Evolutionary conservation across 1,140 invertebrate genomes (phyloP), one percentile per base, ranked within the genome.

Genomic region (Harlomillsia oculata): DNA sequence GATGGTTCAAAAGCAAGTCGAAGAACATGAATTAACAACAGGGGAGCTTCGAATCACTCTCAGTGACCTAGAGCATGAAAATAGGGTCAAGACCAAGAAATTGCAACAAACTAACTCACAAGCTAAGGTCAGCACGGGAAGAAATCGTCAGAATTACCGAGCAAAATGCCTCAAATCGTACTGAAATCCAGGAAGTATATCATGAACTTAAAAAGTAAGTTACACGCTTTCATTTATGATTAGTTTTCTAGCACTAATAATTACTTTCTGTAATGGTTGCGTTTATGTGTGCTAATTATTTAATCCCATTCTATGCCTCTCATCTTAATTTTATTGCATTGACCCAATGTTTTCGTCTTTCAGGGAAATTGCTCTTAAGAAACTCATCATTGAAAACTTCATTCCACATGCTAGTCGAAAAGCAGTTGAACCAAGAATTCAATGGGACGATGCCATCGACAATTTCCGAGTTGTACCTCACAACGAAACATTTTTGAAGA

Each of bases 351-450:
- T n/a, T n/a, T n/a, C n/a, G n/a, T 48, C 26, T 43, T 48, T 5
- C 48, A 65, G 64, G 52, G 64, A 65, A 21, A 28, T 59, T n/a
- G 30, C 51, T 32, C 53, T 62, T 9, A 62, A 62, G 28, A 46
- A 48, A 52, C 21, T 56, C 34, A 57, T 62, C 20, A 50, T 65
- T 43, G 60, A 65, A 5, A 65, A 65, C 20, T 65, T 65, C 34
- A 59, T 65, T 43, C 64, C 60, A 16, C 32, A 46, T 2, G 39
- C 28, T 11, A 52, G 40, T 23, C 49, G 60, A n/a, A 55, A 53
- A 44, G 34, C 59, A 18, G 48, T 60, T 9, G 60, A 62, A 30
- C 43, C 26, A 23, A 18, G 61, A 25, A 55, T 63, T 36, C 45
- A 51, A 37, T 51, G 54, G 44, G 50, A 62, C 29, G 55, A 62